Evolutionary conservation across 2,797 vertebrate species (phyloP).

Genomic region (Semotilus atromaculatus): DNA sequence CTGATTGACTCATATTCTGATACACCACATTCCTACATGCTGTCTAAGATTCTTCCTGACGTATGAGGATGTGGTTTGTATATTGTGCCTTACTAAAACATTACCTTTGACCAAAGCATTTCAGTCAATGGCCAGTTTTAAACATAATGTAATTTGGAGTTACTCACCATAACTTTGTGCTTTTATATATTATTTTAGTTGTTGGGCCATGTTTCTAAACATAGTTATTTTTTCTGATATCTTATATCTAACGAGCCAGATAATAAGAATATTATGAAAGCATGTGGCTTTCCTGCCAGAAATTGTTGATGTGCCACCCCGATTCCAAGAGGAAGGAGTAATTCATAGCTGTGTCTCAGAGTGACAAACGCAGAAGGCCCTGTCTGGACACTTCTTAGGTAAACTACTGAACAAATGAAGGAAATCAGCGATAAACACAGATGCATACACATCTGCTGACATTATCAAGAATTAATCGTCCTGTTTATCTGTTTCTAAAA

Average conservation of each 20-base stretch:
- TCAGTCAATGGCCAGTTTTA: background rate
- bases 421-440: slow-evolving; percentile 67
- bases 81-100: slow-evolving; percentile 12
- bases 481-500: slow-evolving; percentile 63
- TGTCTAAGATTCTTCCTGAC: slow-evolving; percentile 2
- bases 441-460: slow-evolving; percentile 66
- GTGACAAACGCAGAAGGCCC: slow-evolving; percentile 54
- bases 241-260: background rate
- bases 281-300: slow-evolving; percentile 69
- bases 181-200: background rate
- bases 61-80: slow-evolving; percentile 26
- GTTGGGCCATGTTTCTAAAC: background rate
- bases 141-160: background rate
- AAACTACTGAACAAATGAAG: slow-evolving; percentile 69
- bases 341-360: slow-evolving; percentile 68
- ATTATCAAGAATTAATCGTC: slow-evolving; percentile 57
- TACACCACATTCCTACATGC: slow-evolving; percentile 1
- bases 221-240: background rate
- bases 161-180: background rate
- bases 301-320: slow-evolving; percentile 65
- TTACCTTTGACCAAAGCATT: slow-evolving; percentile 2
- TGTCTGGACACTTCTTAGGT: slow-evolving; percentile 61
- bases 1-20: background rate
- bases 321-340: slow-evolving; percentile 72
- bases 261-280: slow-evolving; percentile 62